Conservation (phyloP, 2,888 invertebrate species). For the Lucinisca nassula region DNA sequence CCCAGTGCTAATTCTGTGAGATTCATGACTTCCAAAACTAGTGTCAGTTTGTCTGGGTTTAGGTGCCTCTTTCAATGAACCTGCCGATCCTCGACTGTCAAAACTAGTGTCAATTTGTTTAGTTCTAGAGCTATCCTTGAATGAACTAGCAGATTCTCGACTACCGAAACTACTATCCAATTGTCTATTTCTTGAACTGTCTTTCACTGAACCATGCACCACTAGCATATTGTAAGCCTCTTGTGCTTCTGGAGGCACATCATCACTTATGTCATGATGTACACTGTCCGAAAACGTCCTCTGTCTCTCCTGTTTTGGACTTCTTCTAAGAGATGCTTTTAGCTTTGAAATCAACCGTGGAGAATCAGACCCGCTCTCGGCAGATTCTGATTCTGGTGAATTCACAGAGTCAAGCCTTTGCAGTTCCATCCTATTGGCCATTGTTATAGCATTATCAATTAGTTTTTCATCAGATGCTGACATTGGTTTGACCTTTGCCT, state of each 20-base stretch:
- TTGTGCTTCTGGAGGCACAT: constrained; percentile 95
- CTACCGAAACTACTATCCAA: constrained; percentile 15
- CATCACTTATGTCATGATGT: constrained; percentile 76
- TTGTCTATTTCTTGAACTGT: constrained; percentile 30
- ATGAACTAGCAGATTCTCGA: constrained; percentile 1
- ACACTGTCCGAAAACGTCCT: constrained; percentile 95
- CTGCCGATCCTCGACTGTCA: neutral
- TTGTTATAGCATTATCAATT: constrained; percentile 96
- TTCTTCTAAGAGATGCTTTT: constrained; percentile 88
- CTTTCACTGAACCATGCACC: constrained; percentile 90
- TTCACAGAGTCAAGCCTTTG: constrained; percentile 69
- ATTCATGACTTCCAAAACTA: neutral
- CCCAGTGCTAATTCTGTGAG: constrained; percentile 39
- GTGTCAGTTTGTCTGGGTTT: constrained; percentile 1
- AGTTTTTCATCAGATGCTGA: constrained; percentile 97
- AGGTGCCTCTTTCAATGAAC: constrained; percentile 7
- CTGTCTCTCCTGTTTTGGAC: constrained; percentile 91
- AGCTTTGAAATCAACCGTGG: constrained; percentile 78
- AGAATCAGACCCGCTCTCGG: constrained; percentile 74
- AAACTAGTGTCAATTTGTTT: constrained; percentile 16
- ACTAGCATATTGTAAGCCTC: constrained; percentile 97
- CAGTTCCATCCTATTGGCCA: constrained; percentile 96
- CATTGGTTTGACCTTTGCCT: constrained; percentile 93
- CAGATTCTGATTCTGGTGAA: constrained; percentile 60
- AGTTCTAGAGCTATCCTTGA: neutral